Base-by-base conservation (phyloP, 1,140 invertebrate species). In the Leptinotarsa lineolata region DNA sequence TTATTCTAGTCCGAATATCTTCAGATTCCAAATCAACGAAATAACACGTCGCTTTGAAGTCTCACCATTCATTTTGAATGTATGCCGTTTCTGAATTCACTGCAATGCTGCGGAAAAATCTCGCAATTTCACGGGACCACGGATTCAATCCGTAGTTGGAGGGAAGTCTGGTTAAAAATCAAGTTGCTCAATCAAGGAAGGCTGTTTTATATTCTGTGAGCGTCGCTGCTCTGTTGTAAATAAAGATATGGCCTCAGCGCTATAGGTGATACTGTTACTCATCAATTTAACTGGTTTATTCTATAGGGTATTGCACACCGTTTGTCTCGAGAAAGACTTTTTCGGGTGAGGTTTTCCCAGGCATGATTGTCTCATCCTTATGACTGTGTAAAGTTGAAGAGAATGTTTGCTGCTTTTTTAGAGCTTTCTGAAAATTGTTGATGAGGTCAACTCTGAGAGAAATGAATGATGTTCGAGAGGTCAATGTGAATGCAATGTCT, bases 161-260 rank as follows among this genome's bases (percentile, higher is more conserved):
- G 75, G 78, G 73, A 75, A 76, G 77, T 79, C 78, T 76, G 81
- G 78, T 81, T 81, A 80, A 82, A 82, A 82, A 82, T 82, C 81
- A 82, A 82, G 81, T 76, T 77, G 79, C 80, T 81, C 81, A 82
- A 82, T 82, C 81, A 82, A 81, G 79, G 68, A 68, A 74, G 68
- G 69, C 79, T 80, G 73, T 67, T 82, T 81, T 77, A 76, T 82
- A 82, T 82, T 82, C 81, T 73, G 68, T 70, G 4, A 61, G 72
- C 78, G 78, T 76, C 5, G 44, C 63, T 30, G 74, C 76, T 75
- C 75, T 75, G 78, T 78, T 79, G 80, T 82, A 82, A 82, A 82
- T 82, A 82, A 82, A 82, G 81, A 82, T 82, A 81, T 82, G 78
- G 79, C 73, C 79, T 76, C 75, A 69, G 75, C 72, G 72, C 61